Evolutionary conservation across 2,113 vertebrate species (phyloP).

Genomic region (Crotalus tigris): DNA sequence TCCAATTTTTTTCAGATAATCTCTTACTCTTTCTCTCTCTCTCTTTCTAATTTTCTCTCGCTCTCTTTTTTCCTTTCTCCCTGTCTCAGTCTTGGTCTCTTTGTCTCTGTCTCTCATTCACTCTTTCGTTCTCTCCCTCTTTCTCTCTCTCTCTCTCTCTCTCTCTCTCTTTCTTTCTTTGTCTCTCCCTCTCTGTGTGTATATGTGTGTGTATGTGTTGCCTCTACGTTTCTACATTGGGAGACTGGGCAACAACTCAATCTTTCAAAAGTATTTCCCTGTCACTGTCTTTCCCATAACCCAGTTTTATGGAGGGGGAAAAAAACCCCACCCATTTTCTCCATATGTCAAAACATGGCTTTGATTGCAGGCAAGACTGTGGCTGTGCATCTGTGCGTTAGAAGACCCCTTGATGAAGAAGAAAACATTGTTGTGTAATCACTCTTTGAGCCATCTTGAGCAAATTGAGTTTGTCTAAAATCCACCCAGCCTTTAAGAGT

Average conservation of each 20-base stretch:
- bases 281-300: background rate
- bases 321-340: constrained; percentile 6
- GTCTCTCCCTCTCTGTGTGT: no score
- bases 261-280: constrained; percentile 28
- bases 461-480: constrained; percentile 78
- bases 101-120: no score
- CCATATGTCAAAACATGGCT: constrained; percentile 45
- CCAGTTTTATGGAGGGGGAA: background rate
- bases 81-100: no score
- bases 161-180: no score
- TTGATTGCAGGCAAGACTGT: background rate
- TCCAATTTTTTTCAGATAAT: no score
- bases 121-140: no score
- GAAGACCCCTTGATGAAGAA: constrained; percentile 59
- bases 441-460: constrained; percentile 67
- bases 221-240: background rate
- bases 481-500: constrained; percentile 68
- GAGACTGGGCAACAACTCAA: constrained; percentile 4
- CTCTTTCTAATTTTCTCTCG: no score
- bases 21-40: no score
- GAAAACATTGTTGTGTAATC: constrained; percentile 62
- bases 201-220: background rate
- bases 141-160: no score
- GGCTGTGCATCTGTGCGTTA: background rate
- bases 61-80: no score